Conservation (phyloP, 2,888 invertebrate species). For the Pelosia muscerda region DNA sequence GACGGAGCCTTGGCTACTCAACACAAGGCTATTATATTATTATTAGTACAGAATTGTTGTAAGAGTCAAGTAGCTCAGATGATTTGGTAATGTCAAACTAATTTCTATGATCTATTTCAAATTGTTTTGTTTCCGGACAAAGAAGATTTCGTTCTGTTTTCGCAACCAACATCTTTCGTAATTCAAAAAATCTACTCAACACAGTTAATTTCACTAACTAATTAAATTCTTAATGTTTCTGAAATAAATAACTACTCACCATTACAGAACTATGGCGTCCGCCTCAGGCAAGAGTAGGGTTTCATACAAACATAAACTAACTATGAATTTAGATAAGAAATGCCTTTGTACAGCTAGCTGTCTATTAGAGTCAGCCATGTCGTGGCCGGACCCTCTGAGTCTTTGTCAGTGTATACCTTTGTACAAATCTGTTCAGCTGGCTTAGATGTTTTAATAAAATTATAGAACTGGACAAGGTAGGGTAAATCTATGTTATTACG, state of each 20-base stretch:
- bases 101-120: too few relatives aligned
- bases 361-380: conserved; percentile 5
- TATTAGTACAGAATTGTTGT: too few relatives aligned
- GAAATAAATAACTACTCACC: background rate
- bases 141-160: too few relatives aligned
- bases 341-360: conserved; percentile 7
- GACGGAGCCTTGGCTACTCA: too few relatives aligned
- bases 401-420: conserved; percentile 2
- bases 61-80: too few relatives aligned
- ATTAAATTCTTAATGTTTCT: background rate
- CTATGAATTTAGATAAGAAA: conserved; percentile 10
- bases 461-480: background rate
- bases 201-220: background rate
- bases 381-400: conserved; percentile 1
- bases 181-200: background rate
- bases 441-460: background rate
- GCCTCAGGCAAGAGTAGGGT: conserved; percentile 5
- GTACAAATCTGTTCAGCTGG: background rate
- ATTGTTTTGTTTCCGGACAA: too few relatives aligned
- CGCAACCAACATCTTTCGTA: too few relatives aligned
- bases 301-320: conserved; percentile 9
- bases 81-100: too few relatives aligned
- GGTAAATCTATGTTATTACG: background rate
- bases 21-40: too few relatives aligned
- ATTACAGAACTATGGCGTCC: background rate